These are phyloP conservation scores for Panagrolaimus sp. DNA, from an alignment of 1,140 invertebrate species.

Conservation along the genomic window DNA sequence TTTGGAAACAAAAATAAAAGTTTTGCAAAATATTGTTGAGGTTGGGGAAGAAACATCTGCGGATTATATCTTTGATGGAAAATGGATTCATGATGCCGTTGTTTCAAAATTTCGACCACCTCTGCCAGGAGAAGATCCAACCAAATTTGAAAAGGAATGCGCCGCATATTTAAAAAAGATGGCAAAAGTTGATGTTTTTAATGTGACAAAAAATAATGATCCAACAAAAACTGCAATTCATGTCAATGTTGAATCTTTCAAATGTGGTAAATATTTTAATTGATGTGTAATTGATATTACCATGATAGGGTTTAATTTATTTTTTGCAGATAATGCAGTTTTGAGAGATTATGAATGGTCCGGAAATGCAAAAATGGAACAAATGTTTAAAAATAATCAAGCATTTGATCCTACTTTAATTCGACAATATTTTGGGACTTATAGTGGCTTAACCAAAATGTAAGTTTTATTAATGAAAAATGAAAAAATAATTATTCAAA, in stretches of 20 bases:
- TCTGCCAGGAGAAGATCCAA: background rate
- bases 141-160: constrained; percentile 1
- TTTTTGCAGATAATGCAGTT: constrained; percentile 27
- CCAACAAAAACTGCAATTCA: background rate
- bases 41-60: background rate
- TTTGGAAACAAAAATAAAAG: constrained; percentile 5
- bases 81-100: background rate
- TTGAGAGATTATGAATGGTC: constrained; percentile 45
- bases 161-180: background rate
- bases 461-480: background rate
- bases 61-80: background rate
- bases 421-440: constrained; percentile 48
- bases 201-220: background rate
- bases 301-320: background rate
- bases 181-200: background rate
- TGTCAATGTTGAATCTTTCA: background rate
- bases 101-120: background rate
- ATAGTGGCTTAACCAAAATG: constrained; percentile 42
- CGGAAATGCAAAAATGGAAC: constrained; percentile 26
- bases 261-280: constrained; percentile 5
- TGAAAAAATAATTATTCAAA: too few relatives aligned
- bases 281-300: background rate
- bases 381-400: constrained; percentile 32
- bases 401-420: constrained; percentile 23
- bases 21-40: background rate